Base-by-base conservation (phyloP, 2,888 invertebrate species). In the Proisotoma minuta region DNA sequence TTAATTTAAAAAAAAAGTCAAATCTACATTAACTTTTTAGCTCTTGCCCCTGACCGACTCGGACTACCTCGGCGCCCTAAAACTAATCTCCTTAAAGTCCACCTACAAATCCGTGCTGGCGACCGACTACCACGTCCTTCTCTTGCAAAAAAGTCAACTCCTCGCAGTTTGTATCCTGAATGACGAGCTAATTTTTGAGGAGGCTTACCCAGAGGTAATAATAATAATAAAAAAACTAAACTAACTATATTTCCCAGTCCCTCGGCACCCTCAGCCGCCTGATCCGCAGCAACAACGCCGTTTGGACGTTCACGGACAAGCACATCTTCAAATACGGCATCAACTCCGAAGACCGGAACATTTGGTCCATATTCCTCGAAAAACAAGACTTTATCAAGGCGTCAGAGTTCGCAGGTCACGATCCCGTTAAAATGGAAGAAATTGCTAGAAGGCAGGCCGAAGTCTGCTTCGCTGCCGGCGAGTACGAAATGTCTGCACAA, bases 401-500 rank as follows among this genome's bases (percentile, higher is more conserved):
- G 0, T 91, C 89, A 76, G 84, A 87, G 66, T 90, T 89, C 77
- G 90, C 91, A 51, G 82, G 84, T 65, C 86, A 87, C 69, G 91
- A 93, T 77, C 87, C 87, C 0, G 87, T 86, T 0, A 86, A 87
- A 74, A 82, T 90, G 69, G 91, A 95, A 76, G 85, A 87, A 70
- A 91, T 96, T 0, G 82, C 92, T 26, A 86, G 89, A 0, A 88
- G 88, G 76, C 91, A 96, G 78, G 96, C 96, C 0, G 91, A 95
- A 75, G 82, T 87, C 75, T 81, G 89, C 2, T 96, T 94, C 75
- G 83, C 84, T 4, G 84, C 87, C 68, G 85, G 86, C 62, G 83
- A 89, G 78, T 85, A 77, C 74, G 84, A 87, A 63, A 83, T 85
- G 71, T 93, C 94, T 77, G 98, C 98, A 0, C 82, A 86, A 73